Percentiles rank a stretch among this genome's conserved stretches.
These are phyloP conservation scores for Alloplasta piceator DNA, from an alignment of 2,888 invertebrate species.

Conservation along the genomic window DNA sequence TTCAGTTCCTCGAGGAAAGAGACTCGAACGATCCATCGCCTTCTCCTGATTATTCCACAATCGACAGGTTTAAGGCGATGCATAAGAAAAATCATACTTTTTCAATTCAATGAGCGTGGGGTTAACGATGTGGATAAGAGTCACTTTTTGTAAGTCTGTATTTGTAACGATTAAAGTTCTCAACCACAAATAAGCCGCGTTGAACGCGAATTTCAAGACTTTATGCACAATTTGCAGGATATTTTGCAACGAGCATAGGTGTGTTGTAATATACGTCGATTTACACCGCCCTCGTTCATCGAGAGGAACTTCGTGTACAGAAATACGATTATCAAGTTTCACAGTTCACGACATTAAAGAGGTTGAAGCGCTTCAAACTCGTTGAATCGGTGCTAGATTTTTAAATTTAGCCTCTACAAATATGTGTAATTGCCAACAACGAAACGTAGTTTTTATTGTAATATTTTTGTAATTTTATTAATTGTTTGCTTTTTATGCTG, in stretches of 20 bases:
- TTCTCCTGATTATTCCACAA: conserved; percentile 24
- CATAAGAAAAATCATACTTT: neutral
- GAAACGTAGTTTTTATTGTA: no score
- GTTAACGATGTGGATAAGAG: neutral
- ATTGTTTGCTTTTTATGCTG: no score
- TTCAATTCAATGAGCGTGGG: neutral
- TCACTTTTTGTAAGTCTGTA: no score
- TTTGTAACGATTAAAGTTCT: no score
- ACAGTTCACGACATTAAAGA: no score
- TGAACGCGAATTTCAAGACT: neutral
- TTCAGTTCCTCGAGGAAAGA: neutral
- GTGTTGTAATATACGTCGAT: neutral
- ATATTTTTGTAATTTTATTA: no score
- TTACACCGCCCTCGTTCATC: conserved; percentile 2
- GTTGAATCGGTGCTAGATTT: no score
- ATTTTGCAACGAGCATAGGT: conserved; percentile 3
- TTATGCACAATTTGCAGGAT: neutral
- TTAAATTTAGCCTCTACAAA: no score
- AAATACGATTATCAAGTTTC: no score
- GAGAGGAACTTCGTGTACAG: neutral
- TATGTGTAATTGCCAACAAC: no score
- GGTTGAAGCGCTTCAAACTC: no score
- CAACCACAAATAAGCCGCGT: conserved; percentile 20
- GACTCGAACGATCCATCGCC: neutral
- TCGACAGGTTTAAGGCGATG: neutral